phyloP scores from a whole-genome alignment of 2,113 vertebrate genomes.

The Ia io region DNA sequence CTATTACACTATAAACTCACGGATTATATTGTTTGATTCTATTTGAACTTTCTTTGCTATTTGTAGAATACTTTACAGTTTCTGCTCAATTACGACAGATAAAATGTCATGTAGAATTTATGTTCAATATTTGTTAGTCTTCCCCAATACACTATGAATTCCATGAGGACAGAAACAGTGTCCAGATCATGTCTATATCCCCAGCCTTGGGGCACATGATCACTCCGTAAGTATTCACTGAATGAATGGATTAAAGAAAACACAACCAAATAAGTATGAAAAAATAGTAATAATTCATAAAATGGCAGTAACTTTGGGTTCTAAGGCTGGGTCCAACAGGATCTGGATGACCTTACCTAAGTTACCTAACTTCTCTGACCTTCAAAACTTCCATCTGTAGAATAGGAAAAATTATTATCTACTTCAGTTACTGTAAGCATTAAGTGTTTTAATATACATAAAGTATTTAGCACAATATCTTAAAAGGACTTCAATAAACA shows the following conservation, averaged over 20 bases:
- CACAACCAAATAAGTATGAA: neutral
- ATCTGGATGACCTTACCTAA: neutral
- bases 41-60: slow-evolving; percentile 33
- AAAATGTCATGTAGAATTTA: neutral
- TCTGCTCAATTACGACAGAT: neutral
- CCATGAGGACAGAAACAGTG: neutral
- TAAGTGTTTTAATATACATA: neutral
- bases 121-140: neutral
- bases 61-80: neutral
- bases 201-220: neutral
- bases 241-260: neutral
- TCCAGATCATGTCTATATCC: neutral
- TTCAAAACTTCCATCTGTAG: slow-evolving; percentile 13
- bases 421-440: slow-evolving; percentile 10
- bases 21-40: neutral
- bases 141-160: neutral
- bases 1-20: neutral
- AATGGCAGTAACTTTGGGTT: neutral
- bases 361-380: neutral
- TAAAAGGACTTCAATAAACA: neutral
- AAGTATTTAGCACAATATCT: neutral
- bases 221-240: neutral
- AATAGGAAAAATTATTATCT: neutral
- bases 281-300: slow-evolving; percentile 10
- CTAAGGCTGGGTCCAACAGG: neutral